These are phyloP conservation scores for Drosophila ustulata DNA, from an alignment of 2,888 invertebrate species.

Conservation along the genomic window DNA sequence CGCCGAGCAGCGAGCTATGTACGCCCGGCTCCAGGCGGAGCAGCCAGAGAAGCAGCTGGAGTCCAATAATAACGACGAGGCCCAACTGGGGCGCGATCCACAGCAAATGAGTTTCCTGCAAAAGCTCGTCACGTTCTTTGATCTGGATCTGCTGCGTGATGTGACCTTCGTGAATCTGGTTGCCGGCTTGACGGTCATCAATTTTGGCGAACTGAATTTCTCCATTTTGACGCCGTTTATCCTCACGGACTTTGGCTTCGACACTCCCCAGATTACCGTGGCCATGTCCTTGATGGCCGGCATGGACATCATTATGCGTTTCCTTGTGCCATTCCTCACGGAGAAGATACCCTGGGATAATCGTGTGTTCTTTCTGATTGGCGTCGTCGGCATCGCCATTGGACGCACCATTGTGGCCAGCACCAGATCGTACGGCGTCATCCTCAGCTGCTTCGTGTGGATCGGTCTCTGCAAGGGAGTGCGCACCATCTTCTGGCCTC, in stretches of 20 bases:
- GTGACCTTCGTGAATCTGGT: constrained; percentile 89
- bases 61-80: constrained; percentile 6
- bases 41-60: background rate
- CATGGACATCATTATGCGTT: constrained; percentile 88
- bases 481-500: constrained; percentile 90
- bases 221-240: constrained; percentile 91
- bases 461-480: constrained; percentile 90
- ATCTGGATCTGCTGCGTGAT: constrained; percentile 89
- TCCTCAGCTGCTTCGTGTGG: constrained; percentile 87
- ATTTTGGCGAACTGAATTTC: constrained; percentile 90
- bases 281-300: constrained; percentile 90
- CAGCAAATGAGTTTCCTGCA: constrained; percentile 84
- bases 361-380: constrained; percentile 89
- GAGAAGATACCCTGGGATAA: constrained; percentile 90
- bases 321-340: constrained; percentile 89
- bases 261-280: constrained; percentile 87
- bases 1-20: constrained; percentile 69
- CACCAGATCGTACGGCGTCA: constrained; percentile 86
- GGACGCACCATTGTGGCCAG: constrained; percentile 88
- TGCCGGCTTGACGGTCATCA: constrained; percentile 89
- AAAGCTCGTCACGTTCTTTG: constrained; percentile 89
- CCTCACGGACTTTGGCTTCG: constrained; percentile 88
- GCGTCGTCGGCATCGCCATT: constrained; percentile 88
- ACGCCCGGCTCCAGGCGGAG: constrained; percentile 44
- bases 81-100: background rate